Base-by-base conservation (phyloP, 2,113 vertebrate genomes). In the Cairina moschata region DNA sequence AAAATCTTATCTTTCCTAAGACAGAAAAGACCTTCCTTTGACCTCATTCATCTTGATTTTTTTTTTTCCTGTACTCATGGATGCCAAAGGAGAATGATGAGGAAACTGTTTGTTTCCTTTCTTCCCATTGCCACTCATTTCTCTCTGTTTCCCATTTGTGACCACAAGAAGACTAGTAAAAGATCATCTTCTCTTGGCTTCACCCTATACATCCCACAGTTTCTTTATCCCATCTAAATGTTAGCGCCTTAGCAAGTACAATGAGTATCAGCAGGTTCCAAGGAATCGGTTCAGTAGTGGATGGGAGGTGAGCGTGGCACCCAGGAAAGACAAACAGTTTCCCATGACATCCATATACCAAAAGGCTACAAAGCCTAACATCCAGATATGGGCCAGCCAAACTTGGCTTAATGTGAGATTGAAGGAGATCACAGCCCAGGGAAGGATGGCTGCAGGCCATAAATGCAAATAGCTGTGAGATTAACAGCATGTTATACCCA, bases 401-500 rank as follows among this genome's bases (percentile, higher is more conserved):
- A 86, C 22, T 87, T 77, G 55, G 69, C 80, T 90, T 69, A 25
- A 75, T 31, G 66, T 0, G 3, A 84, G 77, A 46, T 6, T 65
- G 63, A 73, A 91, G 62, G 67, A 74, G 69, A 91, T 85, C 77
- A 44, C 80, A 85, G 71, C 80, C 67, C 95, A 92, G 82, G 40
- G 74, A 91, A 93, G 42, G 56, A 87, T 75, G 88, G 91, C 83
- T 93, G 60, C 77, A 85, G 84, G 91, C 78, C 83, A 94, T 66
- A 90, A 95, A 93, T 89, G 87, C 86, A 96, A 95, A 96, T 91
- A 93, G 75, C 85, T 87, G 63, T 86, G 73, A 7, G 21, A 97
- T 95, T 96, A 97, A 83, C 86, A 94, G 73, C 83, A 90, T 92
- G 87, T 92, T 93, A 90, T 80, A 86, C 31, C 68, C 90, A 90